Evolutionary conservation across 2,113 vertebrate species (phyloP).

Genomic region (Tamias sibiricus): DNA sequence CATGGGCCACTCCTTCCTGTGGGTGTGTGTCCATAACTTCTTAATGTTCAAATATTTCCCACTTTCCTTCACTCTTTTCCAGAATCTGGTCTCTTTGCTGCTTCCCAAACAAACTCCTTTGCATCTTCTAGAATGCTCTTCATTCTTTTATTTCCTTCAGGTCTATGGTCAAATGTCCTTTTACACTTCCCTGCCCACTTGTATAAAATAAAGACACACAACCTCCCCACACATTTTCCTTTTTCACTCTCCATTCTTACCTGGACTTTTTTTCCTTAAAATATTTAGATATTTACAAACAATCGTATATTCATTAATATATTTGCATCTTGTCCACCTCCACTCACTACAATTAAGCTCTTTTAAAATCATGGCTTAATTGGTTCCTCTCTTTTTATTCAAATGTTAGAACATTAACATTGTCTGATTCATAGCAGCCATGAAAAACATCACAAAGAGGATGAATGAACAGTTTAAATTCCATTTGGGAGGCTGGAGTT

Average conservation of each 20-base stretch:
- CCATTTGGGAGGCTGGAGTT: too few relatives aligned
- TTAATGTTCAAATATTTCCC: background rate
- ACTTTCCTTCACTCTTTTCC: background rate
- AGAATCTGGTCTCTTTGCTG: too few relatives aligned
- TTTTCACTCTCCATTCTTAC: background rate
- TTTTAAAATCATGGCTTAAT: background rate
- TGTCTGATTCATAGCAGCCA: background rate
- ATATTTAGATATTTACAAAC: background rate
- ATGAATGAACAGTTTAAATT: slow-evolving; percentile 5
- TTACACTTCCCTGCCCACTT: background rate
- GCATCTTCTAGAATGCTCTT: background rate
- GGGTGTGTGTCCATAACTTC: too few relatives aligned
- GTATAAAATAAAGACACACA: background rate
- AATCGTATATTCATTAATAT: background rate
- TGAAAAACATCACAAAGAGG: background rate
- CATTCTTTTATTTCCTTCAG: background rate
- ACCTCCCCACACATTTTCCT: background rate
- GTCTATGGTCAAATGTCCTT: background rate
- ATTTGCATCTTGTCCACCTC: background rate
- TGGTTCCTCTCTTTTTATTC: background rate
- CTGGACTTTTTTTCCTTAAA: background rate
- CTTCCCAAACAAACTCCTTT: background rate
- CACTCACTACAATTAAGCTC: background rate
- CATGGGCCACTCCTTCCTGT: too few relatives aligned
- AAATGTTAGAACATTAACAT: slow-evolving; percentile 1